phyloP scores from a whole-genome alignment of 2,113 vertebrate species.

The Nestor notabilis region DNA sequence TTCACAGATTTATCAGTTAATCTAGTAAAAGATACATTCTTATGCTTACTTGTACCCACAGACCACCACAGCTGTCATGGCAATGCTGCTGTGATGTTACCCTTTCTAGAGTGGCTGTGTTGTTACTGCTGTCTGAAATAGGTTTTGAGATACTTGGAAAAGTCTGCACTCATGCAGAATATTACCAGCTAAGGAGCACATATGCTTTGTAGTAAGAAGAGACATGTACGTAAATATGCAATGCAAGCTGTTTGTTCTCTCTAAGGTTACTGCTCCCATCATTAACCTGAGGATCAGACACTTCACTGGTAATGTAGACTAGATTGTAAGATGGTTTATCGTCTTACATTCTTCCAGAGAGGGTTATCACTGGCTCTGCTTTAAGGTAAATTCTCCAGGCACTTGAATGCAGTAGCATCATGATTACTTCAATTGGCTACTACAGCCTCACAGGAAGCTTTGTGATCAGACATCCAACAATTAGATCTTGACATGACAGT shows the following conservation, averaged over 20 bases:
- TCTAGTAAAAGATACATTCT: background rate
- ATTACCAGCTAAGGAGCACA: background rate
- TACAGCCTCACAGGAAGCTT: background rate
- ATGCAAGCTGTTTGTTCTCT: background rate
- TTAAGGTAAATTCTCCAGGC: background rate
- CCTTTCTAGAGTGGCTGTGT: background rate
- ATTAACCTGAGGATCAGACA: constrained; percentile 19
- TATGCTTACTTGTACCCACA: background rate
- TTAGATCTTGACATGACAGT: constrained; percentile 2
- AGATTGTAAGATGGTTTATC: background rate
- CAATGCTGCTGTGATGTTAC: background rate
- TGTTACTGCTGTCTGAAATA: background rate
- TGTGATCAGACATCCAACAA: constrained; percentile 15
- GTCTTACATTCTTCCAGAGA: background rate
- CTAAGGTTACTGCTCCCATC: background rate
- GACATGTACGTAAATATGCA: background rate
- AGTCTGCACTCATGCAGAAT: background rate
- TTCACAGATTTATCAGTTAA: background rate
- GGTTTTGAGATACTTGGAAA: background rate
- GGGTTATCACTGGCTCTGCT: background rate
- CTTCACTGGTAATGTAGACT: background rate
- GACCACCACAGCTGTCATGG: fast-evolving
- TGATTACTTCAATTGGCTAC: constrained; percentile 10
- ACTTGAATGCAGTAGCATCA: background rate
- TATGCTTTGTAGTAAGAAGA: background rate